Evolutionary conservation across 2,797 vertebrate genomes (phyloP).

Genomic region (Cottoperca gobio): DNA sequence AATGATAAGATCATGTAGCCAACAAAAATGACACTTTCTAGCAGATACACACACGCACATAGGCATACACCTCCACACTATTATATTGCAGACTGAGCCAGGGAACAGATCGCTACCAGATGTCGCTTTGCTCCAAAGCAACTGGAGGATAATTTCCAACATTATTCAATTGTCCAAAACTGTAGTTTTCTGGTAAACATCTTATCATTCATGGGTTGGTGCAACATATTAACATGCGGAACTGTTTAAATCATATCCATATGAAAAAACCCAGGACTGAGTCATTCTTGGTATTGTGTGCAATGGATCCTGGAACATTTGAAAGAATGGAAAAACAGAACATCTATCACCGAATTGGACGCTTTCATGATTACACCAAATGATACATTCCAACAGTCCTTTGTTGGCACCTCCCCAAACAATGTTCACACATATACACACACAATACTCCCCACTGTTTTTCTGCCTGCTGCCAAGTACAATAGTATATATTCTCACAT

Average conservation of each 20-base stretch:
- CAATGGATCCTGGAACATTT: background rate
- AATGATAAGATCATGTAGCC: background rate
- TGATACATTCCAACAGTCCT: background rate
- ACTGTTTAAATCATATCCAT: background rate
- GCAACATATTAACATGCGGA: slow-evolving; percentile 2
- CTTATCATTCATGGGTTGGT: slow-evolving; percentile 1
- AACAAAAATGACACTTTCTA: slow-evolving; percentile 1
- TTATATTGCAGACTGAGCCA: slow-evolving; percentile 7
- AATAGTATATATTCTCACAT: background rate
- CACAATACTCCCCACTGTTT: background rate
- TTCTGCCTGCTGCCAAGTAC: slow-evolving; percentile 4
- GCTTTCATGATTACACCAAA: background rate
- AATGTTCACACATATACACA: background rate
- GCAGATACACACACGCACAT: background rate
- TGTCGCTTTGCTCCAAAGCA: slow-evolving; percentile 24
- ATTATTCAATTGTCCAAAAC: slow-evolving; percentile 27
- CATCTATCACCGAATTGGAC: background rate
- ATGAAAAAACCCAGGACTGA: background rate
- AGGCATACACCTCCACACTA: background rate
- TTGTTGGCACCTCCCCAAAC: background rate
- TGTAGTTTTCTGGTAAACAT: slow-evolving; percentile 9
- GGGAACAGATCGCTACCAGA: slow-evolving; percentile 26
- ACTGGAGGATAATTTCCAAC: slow-evolving; percentile 15
- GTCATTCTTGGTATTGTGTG: background rate
- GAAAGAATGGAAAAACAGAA: background rate